A percentile compares a stretch with the other conserved stretches of the same genome.
Conservation (phyloP, 2,888 invertebrate species). For the Rhagonycha fulva region DNA sequence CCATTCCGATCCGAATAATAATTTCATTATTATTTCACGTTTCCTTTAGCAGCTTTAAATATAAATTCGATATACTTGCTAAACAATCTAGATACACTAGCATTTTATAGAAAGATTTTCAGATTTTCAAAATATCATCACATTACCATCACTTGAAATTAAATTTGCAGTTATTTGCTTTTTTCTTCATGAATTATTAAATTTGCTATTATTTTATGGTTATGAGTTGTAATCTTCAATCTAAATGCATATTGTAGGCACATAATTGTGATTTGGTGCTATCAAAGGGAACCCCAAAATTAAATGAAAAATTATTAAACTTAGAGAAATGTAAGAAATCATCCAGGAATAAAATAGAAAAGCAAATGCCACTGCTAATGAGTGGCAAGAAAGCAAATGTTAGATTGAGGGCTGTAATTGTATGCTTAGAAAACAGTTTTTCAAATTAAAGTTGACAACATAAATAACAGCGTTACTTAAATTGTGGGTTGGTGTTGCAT, state of each 20-base stretch:
- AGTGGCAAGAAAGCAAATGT: neutral
- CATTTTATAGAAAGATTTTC: neutral
- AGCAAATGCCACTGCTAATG: neutral
- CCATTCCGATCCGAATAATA: neutral
- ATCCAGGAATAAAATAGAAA: neutral
- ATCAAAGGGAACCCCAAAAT: neutral
- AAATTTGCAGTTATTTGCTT: neutral
- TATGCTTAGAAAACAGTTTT: slow-evolving; percentile 1
- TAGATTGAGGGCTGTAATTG: neutral
- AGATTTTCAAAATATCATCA: neutral
- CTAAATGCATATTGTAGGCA: neutral
- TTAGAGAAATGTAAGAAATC: neutral
- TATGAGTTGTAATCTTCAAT: neutral
- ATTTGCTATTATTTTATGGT: neutral
- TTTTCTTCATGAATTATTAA: neutral
- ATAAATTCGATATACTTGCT: neutral
- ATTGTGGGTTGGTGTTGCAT: slow-evolving; percentile 14
- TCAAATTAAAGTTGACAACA: neutral
- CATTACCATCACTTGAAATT: neutral
- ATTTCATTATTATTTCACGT: neutral
- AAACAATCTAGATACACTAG: neutral
- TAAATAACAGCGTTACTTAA: slow-evolving; percentile 16
- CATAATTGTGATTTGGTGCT: neutral
- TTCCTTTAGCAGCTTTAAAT: neutral
- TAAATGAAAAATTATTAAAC: neutral